Base-by-base conservation (phyloP, 2,113 vertebrate species). In the Anoura caudifer region DNA sequence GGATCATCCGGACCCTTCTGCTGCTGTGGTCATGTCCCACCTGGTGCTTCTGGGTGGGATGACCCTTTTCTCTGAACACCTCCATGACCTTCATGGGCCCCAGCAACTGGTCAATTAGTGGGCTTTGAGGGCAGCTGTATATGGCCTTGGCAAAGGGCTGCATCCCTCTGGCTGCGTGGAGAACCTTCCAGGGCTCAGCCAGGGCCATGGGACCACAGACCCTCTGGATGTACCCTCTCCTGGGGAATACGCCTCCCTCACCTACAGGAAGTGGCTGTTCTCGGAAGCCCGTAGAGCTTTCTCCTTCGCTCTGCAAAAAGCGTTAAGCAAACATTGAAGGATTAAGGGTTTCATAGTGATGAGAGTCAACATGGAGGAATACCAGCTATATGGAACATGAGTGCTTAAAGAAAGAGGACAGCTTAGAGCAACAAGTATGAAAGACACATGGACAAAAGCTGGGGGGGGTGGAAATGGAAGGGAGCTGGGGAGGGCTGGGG, bases 291-390 rank as follows among this genome's bases (percentile, higher is more conserved):
- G 0, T 13, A 13, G 38, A 54, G 67, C 31, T 45, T 43, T 65
- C 33, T 93, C 43, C 65, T 95, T 54, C n/a, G 4, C 45, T 61
- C 87, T 95, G 70, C 45, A 80, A 70, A 77, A 96, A 94, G 43
- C 26, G 43, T 52, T 90, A 83, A 97, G 85, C 81, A 94, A 96
- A 96, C 79, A 87, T 95, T 92, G 88, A 87, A 95, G 81, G 63
- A 90, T 70, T 70, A 54, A 94, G 47, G 41, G 73, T 87, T 81
- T 76, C 50, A 45, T 86, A 95, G 89, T 73, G 86, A 77, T 76
- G 67, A 82, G 79, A 63, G 61, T 77, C 89, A 97, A 89, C 89
- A 91, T 38, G 24, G 52, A 93, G 83, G 50, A 85, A 83, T 3
- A 70, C 20, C 22, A 52, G 69, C 75, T 92, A 52, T 59, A 83